Base-by-base conservation (phyloP, 1,140 invertebrate genomes). In the Dryas iulia region DNA sequence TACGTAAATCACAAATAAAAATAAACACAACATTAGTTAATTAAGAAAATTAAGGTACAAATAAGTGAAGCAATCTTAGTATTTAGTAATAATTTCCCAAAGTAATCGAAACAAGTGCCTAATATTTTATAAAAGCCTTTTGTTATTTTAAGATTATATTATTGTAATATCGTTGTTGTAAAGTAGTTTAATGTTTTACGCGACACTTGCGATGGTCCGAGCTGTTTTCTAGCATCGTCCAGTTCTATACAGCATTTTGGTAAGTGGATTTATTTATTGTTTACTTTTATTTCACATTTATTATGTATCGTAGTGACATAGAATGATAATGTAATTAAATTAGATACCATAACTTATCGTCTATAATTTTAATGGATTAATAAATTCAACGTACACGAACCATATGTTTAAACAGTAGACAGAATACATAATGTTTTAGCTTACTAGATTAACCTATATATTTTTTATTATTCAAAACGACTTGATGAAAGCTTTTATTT, bases 151-250 rank as follows among this genome's bases (percentile, higher is more conserved):
- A 62, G 69, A 76, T n/a, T 66, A 64, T 78, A 77, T 70, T 66
- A 58, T 64, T 69, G 76, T 77, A 77, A 71, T 76, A 74, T 81
- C 74, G 73, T 81, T 80, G 71, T 83, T 59, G 72, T 77, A 64
- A 60, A 81, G 80, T 82, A 78, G 82, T 79, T 81, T 76, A 82
- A 83, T 83, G 80, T 78, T 83, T 80, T 78, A 75, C 76, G 72
- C 81, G 75, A 67, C 71, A 77, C 70, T 78, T 87, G 89, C 79
- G 64, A 91, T 91, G 89, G 79, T 87, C 79, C 86, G 89, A 79
- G 86, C 83, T 84, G 89, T 91, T 91, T 91, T 91, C 89, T 91
- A 91, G 89, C 89, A 90, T 88, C 70, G 81, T 79, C 81, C 81
- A 80, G 86, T 82, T 56, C 60, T 63, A 25, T 80, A 83, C 75